Evolutionary conservation across 2,888 invertebrate genomes (phyloP), one percentile per base, ranked within the genome.

Genomic region (Drosophila yooni): DNA sequence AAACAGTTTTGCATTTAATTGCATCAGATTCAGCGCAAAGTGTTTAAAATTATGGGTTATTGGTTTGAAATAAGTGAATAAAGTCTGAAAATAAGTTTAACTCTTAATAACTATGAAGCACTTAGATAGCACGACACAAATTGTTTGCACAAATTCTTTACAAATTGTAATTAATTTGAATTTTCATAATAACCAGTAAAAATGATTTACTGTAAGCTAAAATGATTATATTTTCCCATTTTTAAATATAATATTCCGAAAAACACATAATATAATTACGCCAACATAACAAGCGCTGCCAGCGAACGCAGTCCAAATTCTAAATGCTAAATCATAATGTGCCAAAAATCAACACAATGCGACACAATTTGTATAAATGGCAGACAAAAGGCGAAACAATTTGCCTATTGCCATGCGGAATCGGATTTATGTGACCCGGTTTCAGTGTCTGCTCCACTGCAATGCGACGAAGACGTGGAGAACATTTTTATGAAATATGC

Each of bases 401-500:
- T 65, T 66, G 59, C 38, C 54, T 48, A 73, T 63, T 58, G 62
- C 64, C 50, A 40, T 75, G 62, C 43, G 43, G 29, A 61, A 46
- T 66, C 58, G 52, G 53, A 60, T 70, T 56, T 70, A 62, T 69
- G 57, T 65, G 46, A 29, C 29, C 18, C 29, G 2, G 15, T 54
- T 54, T 10, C 53, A 36, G 25, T 36, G 27, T 4, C 13, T 29
- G 40, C n/a, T 56, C n/a, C 33, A 63, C 79, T 77, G 82, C 80
- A 81, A 50, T 81, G 79, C 79, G 79, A 21, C 69, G 77, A 70
- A 76, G 71, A 54, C 67, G 70, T 62, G 56, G 69, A 62, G 48
- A 67, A 53, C 40, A 63, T 48, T 70, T 73, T 70, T 52, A 80
- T 81, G 70, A 78, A 81, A 75, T 81, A 81, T 80, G 64, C 81